Evolutionary conservation across 2,888 invertebrate species (phyloP).

Genomic region (Megaustenia siamemsis): DNA sequence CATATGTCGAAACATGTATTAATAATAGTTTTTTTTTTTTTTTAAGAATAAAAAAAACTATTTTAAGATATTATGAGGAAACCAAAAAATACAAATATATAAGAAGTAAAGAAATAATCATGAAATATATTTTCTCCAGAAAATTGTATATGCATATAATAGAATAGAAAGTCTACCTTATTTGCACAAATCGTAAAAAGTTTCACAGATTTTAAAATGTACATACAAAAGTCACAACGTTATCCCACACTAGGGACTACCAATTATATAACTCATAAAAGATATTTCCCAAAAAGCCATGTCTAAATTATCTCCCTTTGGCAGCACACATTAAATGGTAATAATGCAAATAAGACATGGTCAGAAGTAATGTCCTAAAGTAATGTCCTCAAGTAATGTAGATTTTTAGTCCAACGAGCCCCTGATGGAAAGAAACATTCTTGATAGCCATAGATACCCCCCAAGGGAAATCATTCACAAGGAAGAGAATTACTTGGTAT

Average conservation of each 20-base stretch:
- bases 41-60: too few species aligned
- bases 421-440: background rate
- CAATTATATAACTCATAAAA: conserved; percentile 16
- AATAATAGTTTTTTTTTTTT: too few species aligned
- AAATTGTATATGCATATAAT: too few species aligned
- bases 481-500: conserved; percentile 37
- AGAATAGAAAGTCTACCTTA: too few species aligned
- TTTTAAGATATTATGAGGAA: too few species aligned
- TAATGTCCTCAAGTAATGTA: conserved; percentile 37
- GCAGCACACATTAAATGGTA: conserved; percentile 3
- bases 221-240: background rate
- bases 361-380: background rate
- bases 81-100: too few species aligned
- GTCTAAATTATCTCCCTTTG: background rate
- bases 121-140: too few species aligned
- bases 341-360: conserved; percentile 18
- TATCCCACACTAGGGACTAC: background rate
- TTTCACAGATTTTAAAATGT: background rate
- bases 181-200: too few species aligned
- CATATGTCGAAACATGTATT: too few species aligned
- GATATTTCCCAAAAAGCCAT: background rate
- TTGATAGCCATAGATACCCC: conserved; percentile 12
- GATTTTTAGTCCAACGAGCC: background rate
- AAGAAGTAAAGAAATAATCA: too few species aligned
- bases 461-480: conserved; percentile 49